Percentiles rank a stretch among this genome's conserved stretches.
Evolutionary conservation across 2,888 invertebrate species (phyloP).

Genomic region (Parelbella ahira): DNA sequence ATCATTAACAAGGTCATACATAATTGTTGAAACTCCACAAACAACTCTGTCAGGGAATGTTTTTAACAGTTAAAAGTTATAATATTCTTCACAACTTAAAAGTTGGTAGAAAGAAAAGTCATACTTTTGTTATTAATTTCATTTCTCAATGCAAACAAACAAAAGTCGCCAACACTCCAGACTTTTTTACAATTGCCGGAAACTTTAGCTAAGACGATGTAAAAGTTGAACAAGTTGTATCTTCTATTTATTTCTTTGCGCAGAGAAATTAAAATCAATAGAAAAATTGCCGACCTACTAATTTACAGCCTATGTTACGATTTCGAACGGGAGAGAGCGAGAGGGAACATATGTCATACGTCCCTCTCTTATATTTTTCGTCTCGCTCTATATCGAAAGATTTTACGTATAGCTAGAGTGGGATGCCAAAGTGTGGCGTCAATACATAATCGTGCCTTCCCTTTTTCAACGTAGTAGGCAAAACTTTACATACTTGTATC

Average conservation of each 20-base stretch:
- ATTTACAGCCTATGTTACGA: slow-evolving; percentile 11
- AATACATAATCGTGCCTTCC: slow-evolving; percentile 12
- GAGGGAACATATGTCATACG: slow-evolving; percentile 3
- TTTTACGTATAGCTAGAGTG: slow-evolving; percentile 7
- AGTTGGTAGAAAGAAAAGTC: too few species aligned
- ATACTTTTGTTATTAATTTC: too few species aligned
- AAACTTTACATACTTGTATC: slow-evolving; percentile 4
- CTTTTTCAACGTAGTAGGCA: slow-evolving; percentile 12
- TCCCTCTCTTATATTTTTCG: slow-evolving; percentile 5
- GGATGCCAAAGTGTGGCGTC: slow-evolving; percentile 7
- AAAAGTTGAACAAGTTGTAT: too few species aligned
- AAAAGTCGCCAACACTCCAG: too few species aligned
- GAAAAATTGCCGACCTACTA: slow-evolving; percentile 9
- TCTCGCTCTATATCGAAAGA: slow-evolving; percentile 2
- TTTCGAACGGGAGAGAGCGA: slow-evolving; percentile 10
- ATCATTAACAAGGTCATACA: too few species aligned
- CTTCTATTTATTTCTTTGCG: not conserved
- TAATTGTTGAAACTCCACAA: too few species aligned
- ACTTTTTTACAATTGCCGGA: too few species aligned
- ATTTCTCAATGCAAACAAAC: too few species aligned
- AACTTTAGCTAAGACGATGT: too few species aligned
- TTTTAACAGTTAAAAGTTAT: too few species aligned
- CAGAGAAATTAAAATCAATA: not conserved
- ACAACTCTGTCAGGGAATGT: too few species aligned
- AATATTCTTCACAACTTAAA: too few species aligned